phyloP scores from a whole-genome alignment of 2,113 vertebrate species.

The Clarias gariepinus region DNA sequence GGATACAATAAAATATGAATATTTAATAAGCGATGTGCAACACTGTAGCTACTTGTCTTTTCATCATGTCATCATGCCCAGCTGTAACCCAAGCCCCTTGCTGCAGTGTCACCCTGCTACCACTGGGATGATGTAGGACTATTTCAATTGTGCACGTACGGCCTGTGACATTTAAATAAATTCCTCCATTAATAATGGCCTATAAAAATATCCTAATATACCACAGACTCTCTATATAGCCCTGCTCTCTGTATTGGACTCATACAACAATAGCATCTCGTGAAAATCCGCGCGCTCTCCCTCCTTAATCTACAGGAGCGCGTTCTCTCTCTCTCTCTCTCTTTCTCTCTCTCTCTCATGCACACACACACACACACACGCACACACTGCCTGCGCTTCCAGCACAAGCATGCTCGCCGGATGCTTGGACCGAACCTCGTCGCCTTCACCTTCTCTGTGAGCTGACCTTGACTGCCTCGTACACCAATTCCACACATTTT shows the following conservation, averaged over 20 bases:
- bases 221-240: no score
- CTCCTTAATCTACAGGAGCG: slow-evolving; percentile 30
- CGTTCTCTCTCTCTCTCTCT: neutral
- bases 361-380: slow-evolving; percentile 40
- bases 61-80: neutral
- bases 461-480: slow-evolving; percentile 82
- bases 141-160: neutral
- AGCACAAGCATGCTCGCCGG: slow-evolving; percentile 71
- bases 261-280: neutral
- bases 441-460: slow-evolving; percentile 60
- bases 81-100: slow-evolving; percentile 3
- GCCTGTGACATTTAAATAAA: neutral
- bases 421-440: slow-evolving; percentile 72
- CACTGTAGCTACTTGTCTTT: neutral
- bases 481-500: slow-evolving; percentile 62
- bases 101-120: slow-evolving; percentile 12
- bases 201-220: neutral
- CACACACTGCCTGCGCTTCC: slow-evolving; percentile 44
- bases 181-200: neutral
- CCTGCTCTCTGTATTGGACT: no score
- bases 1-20: neutral
- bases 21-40: neutral
- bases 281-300: neutral
- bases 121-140: neutral
- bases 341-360: slow-evolving; percentile 36